Base-by-base conservation (phyloP, 1,140 invertebrate genomes). In the Penaeus indicus region DNA sequence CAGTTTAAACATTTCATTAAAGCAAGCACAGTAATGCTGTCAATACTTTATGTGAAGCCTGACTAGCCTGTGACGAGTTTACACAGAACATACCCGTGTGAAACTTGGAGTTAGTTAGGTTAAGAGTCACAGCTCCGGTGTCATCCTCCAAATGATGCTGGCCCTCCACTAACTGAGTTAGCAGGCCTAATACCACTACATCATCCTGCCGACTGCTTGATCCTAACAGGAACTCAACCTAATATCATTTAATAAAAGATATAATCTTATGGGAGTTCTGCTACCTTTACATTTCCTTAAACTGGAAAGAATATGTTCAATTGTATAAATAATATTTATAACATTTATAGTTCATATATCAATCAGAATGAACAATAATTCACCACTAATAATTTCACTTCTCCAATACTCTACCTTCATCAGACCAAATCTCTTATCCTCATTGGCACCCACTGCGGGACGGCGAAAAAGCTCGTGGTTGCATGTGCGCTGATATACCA, bases 81-180 rank as follows among this genome's bases (percentile, higher is more conserved):
- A 47, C n/a, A 60, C 5, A 62, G 1, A 54, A 86, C 75, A 83
- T 11, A 90, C 90, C 90, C 1, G 79, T 77, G 64, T 90, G 87
- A 54, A 90, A 91, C n/a, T 89, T 89, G 22, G 97, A 95, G 92
- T 96, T 94, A 69, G 94, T 94, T 79, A 99, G 94, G 93, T 99
- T 96, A 22, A 99, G 91, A 88, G 96, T 94, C 0, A 99, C 95
- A 90, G 94, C 94, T 18, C 98, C 98, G 77, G 96, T 97, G 4
- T 96, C 95, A 93, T 99, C 98, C 94, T 99, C 98, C 78, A 99
- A 93, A 93, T 95, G 97, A 94, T 95, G 97, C 92, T 96, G 96
- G 11, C 97, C 96, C 94, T 99, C 97, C 91, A 96, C 96, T 22
- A 98, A 92, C 92, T 98, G 96, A 19, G 97, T 95, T 1, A 99